phyloP scores from a whole-genome alignment of 2,113 vertebrate genomes.

The Chaetura pelagica region DNA sequence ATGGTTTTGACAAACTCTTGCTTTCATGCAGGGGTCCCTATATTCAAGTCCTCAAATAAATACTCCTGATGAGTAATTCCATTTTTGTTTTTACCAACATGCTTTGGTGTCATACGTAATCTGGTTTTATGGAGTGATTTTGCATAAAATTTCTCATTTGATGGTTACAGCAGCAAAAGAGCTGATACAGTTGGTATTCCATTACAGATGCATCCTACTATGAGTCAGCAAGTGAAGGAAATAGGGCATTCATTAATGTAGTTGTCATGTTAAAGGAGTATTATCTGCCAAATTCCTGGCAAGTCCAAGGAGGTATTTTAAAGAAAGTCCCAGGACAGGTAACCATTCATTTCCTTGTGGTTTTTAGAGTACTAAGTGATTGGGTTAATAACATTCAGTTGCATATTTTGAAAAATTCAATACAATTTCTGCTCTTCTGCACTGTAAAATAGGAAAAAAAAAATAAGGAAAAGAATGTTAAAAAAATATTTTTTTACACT shows the following conservation, averaged over 20 bases:
- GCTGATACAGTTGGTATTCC: background rate
- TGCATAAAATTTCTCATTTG: background rate
- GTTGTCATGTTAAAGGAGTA: slow-evolving; percentile 52
- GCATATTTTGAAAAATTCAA: background rate
- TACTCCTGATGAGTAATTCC: background rate
- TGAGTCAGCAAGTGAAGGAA: slow-evolving; percentile 37
- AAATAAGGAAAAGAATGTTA: background rate
- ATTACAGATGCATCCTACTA: background rate
- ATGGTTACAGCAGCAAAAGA: background rate
- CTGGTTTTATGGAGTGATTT: background rate
- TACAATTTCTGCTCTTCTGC: background rate
- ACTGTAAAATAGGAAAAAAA: background rate
- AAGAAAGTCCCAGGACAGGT: background rate
- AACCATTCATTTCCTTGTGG: slow-evolving; percentile 30
- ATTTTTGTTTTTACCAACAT: background rate
- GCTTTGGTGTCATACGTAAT: background rate
- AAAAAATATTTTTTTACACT: background rate
- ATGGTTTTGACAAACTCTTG: background rate
- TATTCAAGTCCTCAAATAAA: background rate
- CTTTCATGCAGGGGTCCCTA: background rate
- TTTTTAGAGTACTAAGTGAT: background rate
- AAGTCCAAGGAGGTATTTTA: slow-evolving; percentile 27
- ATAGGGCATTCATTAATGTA: slow-evolving; percentile 40
- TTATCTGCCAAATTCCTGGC: slow-evolving; percentile 56
- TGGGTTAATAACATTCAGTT: background rate